Percentiles rank a stretch among this genome's conserved stretches.
phyloP scores from a whole-genome alignment of 30 jellyfish, hydroid and myxozoan genomes.

The Aurelia coerulea region DNA sequence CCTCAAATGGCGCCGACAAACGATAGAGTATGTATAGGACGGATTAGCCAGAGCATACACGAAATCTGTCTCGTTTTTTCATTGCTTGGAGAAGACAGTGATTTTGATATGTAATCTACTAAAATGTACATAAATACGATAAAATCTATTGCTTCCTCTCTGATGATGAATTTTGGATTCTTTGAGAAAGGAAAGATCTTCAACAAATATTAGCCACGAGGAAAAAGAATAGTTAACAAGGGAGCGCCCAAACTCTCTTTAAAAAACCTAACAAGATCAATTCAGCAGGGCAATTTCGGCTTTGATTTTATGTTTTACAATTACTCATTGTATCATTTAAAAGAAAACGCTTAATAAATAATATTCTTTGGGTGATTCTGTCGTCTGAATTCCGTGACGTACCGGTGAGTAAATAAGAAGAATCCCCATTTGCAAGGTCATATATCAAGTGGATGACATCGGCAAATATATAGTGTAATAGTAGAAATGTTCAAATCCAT shows the following conservation, averaged over 20 bases:
- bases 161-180: not conserved
- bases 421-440: too few species aligned
- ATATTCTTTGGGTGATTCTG: too few species aligned
- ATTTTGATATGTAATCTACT: constrained; percentile 34
- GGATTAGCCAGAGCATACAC: constrained; percentile 59
- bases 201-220: constrained; percentile 33
- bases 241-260: constrained; percentile 3
- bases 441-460: too few species aligned
- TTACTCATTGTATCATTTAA: constrained; percentile 14
- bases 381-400: too few species aligned
- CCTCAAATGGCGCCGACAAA: constrained; percentile 54
- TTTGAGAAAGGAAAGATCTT: constrained; percentile 14
- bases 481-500: too few species aligned
- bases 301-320: not conserved
- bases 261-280: constrained; percentile 42
- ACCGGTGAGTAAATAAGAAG: too few species aligned
- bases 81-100: constrained; percentile 39
- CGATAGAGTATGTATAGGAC: constrained; percentile 7
- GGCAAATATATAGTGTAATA: too few species aligned
- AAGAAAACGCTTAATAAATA: too few species aligned
- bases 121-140: constrained; percentile 34
- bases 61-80: constrained; percentile 21
- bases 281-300: constrained; percentile 9
- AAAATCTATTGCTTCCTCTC: constrained; percentile 51
- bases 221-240: constrained; percentile 9